Evolutionary conservation across 2,113 vertebrate species (phyloP).

Genomic region (Psittacula cyanocephala): DNA sequence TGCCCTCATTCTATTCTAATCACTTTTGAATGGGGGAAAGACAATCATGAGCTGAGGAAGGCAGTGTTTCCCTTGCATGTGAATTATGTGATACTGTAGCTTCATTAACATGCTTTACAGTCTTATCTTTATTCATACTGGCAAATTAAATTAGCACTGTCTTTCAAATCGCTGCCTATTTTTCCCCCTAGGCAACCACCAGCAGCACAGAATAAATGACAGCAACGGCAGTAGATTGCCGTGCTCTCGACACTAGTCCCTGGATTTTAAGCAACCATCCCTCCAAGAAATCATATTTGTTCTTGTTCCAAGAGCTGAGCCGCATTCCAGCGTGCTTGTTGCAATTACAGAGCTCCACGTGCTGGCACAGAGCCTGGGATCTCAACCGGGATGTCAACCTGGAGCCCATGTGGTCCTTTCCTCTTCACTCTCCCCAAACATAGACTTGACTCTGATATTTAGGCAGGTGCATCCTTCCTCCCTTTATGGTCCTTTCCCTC

Average conservation of each 20-base stretch:
- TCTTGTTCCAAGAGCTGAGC: neutral
- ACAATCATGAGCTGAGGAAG: neutral
- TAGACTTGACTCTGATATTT: neutral
- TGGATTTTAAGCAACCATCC: neutral
- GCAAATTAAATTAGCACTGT: constrained; percentile 75
- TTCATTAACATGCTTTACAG: constrained; percentile 57
- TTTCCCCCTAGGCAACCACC: constrained; percentile 6
- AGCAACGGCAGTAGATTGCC: neutral
- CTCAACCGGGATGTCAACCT: fast-evolving
- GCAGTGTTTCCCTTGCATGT: constrained; percentile 19
- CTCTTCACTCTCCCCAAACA: neutral
- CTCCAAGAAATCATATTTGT: neutral
- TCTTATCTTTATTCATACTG: constrained; percentile 69
- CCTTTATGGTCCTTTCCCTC: neutral
- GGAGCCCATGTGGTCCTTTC: neutral
- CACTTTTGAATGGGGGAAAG: constrained; percentile 5
- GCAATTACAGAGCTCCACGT: neutral
- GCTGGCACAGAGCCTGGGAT: neutral
- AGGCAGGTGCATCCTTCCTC: neutral
- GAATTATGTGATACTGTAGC: constrained; percentile 39
- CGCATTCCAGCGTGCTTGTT: neutral
- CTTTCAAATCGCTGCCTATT: constrained; percentile 48
- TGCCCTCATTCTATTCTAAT: constrained; percentile 16
- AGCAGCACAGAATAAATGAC: constrained; percentile 22
- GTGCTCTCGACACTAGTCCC: neutral